Evolutionary conservation across 2,888 invertebrate species (phyloP).

Genomic region (Elegia similella): DNA sequence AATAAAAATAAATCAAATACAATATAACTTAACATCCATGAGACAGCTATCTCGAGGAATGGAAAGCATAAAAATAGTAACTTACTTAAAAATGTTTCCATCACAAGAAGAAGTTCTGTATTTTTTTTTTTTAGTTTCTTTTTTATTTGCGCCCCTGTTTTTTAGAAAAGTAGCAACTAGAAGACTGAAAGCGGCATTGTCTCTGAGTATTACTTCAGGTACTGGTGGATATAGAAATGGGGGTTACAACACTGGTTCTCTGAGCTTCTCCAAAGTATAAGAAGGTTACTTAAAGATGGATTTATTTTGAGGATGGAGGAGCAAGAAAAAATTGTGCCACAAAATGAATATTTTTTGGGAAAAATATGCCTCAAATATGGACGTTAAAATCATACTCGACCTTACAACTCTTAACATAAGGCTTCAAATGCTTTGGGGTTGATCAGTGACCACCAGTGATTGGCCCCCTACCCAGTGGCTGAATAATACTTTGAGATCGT

Average conservation of each 20-base stretch:
- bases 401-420: not conserved
- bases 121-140: constrained; percentile 28
- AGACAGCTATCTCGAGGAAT: too few species aligned
- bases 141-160: constrained; percentile 27
- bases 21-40: too few species aligned
- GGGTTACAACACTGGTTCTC: constrained; percentile 40
- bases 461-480: constrained; percentile 88
- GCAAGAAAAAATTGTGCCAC: too few species aligned
- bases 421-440: not conserved
- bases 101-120: constrained; percentile 28
- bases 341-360: not conserved
- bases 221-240: constrained; percentile 86
- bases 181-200: constrained; percentile 80
- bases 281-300: too few species aligned
- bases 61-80: not conserved
- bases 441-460: constrained; percentile 27
- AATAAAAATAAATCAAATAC: too few species aligned
- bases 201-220: constrained; percentile 99
- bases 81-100: constrained; percentile 25
- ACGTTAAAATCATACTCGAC: not conserved
- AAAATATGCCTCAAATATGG: not conserved
- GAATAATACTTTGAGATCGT: constrained; percentile 93
- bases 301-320: too few species aligned
- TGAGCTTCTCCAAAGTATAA: constrained; percentile 5
- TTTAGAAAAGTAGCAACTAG: constrained; percentile 53